Conservation (phyloP, 2,797 vertebrate genomes). For the Lepilemur ruficaudatus region DNA sequence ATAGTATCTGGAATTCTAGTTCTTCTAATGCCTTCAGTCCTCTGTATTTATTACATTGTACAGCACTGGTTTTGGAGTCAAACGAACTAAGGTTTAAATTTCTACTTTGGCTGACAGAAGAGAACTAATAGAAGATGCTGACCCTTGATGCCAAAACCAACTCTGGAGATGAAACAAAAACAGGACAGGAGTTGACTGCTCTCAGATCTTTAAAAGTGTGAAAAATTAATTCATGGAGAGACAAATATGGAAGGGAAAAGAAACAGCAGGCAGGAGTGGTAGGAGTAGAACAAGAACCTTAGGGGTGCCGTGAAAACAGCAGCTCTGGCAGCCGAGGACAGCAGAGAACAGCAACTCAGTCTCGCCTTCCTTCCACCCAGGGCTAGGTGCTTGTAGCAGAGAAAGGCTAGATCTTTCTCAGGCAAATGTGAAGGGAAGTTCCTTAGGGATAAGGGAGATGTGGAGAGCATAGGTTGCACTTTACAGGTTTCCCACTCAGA, state of each 20-base stretch:
- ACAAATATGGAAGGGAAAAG: neutral
- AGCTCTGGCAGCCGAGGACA: neutral
- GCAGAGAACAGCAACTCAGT: neutral
- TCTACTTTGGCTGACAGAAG: slow-evolving; percentile 38
- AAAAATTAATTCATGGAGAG: slow-evolving; percentile 36
- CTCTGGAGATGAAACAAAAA: slow-evolving; percentile 15
- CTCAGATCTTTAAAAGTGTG: slow-evolving; percentile 37
- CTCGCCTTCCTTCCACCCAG: neutral
- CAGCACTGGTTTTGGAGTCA: slow-evolving; percentile 32
- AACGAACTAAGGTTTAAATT: slow-evolving; percentile 39
- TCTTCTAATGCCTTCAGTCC: slow-evolving; percentile 7
- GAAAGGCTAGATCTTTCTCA: neutral
- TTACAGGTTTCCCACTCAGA: neutral
- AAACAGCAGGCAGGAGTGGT: neutral
- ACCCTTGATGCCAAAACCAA: slow-evolving; percentile 33
- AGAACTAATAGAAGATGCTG: slow-evolving; percentile 38
- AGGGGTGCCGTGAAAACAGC: neutral
- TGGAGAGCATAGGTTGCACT: neutral
- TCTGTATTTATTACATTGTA: slow-evolving; percentile 34
- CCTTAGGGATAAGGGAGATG: neutral
- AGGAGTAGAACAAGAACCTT: neutral
- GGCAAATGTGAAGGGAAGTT: neutral
- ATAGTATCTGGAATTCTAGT: slow-evolving; percentile 67
- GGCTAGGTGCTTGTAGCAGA: neutral
- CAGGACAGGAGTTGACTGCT: neutral